A percentile compares a stretch with the other conserved stretches of the same genome.
Conservation (phyloP, 2,113 vertebrate species). For the Corythornis cristatus region DNA sequence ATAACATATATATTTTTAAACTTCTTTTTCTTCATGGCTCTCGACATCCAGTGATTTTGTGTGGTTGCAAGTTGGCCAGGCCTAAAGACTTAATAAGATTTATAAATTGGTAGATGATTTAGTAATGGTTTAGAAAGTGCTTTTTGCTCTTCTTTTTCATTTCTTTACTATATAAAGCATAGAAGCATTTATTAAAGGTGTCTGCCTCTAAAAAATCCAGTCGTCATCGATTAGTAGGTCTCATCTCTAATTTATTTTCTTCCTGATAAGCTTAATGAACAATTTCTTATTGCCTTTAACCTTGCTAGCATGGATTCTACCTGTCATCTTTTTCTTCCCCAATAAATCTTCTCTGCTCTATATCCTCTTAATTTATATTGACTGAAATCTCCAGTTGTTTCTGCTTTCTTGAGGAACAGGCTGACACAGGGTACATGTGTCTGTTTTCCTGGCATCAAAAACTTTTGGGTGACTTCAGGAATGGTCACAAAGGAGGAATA, state of each 20-base stretch:
- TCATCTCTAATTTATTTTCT: background rate
- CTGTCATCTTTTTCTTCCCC: background rate
- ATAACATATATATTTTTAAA: too few species aligned
- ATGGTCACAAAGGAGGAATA: background rate
- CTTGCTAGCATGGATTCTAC: background rate
- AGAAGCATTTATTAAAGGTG: background rate
- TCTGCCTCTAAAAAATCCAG: background rate
- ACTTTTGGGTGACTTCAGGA: background rate
- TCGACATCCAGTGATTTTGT: background rate
- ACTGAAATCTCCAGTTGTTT: background rate
- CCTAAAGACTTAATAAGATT: background rate
- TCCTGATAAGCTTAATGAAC: background rate
- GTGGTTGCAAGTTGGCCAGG: background rate
- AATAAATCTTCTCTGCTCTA: background rate
- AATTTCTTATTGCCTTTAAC: background rate
- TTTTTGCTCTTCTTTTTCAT: background rate
- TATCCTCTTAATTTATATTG: background rate
- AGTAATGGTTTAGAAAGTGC: background rate
- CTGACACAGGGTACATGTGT: background rate
- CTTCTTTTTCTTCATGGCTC: background rate
- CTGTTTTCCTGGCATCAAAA: background rate
- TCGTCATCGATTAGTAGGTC: background rate
- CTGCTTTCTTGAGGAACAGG: background rate
- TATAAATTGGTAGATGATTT: background rate
- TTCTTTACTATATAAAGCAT: background rate